These are phyloP conservation scores for Trissolcus basalis DNA, from an alignment of 1,140 invertebrate genomes.

Conservation along the genomic window DNA sequence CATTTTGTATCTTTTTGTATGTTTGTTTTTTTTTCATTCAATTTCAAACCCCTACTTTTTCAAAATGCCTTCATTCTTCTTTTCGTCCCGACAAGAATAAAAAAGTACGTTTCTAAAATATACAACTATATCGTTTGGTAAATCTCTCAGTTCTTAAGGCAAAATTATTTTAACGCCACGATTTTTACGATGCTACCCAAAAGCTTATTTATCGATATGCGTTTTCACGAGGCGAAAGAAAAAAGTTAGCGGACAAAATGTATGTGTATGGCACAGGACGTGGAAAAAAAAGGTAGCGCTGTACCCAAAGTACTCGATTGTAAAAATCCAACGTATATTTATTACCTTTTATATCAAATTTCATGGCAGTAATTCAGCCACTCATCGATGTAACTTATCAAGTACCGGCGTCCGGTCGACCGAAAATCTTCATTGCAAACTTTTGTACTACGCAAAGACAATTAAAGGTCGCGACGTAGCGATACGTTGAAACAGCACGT, in stretches of 20 bases:
- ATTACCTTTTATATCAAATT: neutral
- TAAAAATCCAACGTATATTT: neutral
- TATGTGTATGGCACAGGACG: neutral
- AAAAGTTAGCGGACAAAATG: too few species aligned
- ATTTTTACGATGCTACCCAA: slow-evolving; percentile 32
- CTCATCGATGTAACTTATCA: neutral
- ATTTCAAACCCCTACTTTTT: too few species aligned
- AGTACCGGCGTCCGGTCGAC: neutral
- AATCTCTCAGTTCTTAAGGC: neutral
- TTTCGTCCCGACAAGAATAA: neutral
- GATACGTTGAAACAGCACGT: too few species aligned
- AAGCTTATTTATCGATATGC: slow-evolving; percentile 9
- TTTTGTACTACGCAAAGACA: too few species aligned
- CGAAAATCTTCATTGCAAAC: too few species aligned
- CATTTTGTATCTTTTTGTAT: neutral
- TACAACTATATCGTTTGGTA: too few species aligned
- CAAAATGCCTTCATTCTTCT: too few species aligned
- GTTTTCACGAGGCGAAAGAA: neutral
- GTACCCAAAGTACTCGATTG: neutral
- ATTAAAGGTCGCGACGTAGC: too few species aligned
- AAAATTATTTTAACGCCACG: slow-evolving; percentile 34
- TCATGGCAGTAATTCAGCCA: neutral
- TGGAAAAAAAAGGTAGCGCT: neutral
- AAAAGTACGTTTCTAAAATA: too few species aligned
- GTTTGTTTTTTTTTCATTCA: too few species aligned